Base-by-base conservation (phyloP, 1,140 invertebrate species). In the Mercenaria mercenaria region DNA sequence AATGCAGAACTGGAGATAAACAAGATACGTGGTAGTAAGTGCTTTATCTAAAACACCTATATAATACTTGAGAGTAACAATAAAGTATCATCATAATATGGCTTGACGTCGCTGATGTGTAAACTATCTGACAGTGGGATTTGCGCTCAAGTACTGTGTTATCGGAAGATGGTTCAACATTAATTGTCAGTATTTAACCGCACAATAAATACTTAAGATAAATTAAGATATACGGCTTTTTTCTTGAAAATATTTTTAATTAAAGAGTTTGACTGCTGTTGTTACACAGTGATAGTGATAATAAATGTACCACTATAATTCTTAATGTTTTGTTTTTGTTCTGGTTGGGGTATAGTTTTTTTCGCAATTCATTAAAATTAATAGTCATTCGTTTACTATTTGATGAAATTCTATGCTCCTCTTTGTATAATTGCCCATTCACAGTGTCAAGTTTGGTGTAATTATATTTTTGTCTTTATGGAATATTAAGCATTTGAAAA, bases 41-140 rank as follows among this genome's bases (percentile, higher is more conserved):
- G 47, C 15, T 79, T 64, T 64, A 82, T 82, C 80, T 82, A 82
- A 82, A 82, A 82, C 80, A 82, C 59, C 80, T 82, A 56, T 59
- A 56, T 61, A 74, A 74, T 69, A 72, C 64, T 56, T 29, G 67
- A 37, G n/a, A 39, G 32, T 11, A 74, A 74, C 47, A 56, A 56
- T 72, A 59, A 74, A 72, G 15, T n/a, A 85, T 85, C 83, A 85
- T 56, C 83, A 56, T 72, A 74, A 56, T 15, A 32, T 79, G 13
- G 34, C 47, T 32, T 85, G 67, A 72, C 83, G 67, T 72, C 67
- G 43, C 41, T 74, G 67, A 85, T 85, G 83, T 85, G 83, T 85
- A 85, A 85, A 85, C 83, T 85, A 85, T 85, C 67, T 56, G 83
- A 85, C 67, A 56, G 43, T 37, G 10, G 23, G 67, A 50, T 56